Evolutionary conservation across 1,140 invertebrate species (phyloP), one percentile per base, ranked within the genome.

Genomic region (Caerostris darwini): DNA sequence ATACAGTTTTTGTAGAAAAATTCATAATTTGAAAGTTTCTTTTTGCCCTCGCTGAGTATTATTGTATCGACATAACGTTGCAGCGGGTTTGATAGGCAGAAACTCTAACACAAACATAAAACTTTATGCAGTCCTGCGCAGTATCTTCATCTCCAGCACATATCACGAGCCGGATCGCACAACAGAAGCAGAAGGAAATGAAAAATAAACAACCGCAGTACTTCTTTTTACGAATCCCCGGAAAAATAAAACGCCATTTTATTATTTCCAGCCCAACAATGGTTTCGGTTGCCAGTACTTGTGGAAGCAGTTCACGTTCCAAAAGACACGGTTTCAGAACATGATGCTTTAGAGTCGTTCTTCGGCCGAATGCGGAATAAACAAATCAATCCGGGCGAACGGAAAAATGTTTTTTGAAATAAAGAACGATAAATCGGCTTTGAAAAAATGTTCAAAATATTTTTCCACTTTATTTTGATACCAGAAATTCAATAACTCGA

Each of bases 321-420:
- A 58, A n/a, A 83, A 56, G 17, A 53, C 54, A 57, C 82, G 3
- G 53, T 83, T n/a, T n/a, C n/a, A 83, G 82, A 77, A 57, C 53
- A 83, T n/a, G 56, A 83, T 57, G 53, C 81, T 14, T 19, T n/a
- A 34, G 7, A 6, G 14, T 77, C 34, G n/a, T 34, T 57, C 59
- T n/a, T 3, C n/a, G 34, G 64, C 85, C 59, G 85, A 87, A 87
- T 64, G 14, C 56, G 14, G 85, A 87, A 87, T 87, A 87, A 87
- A 87, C 85, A 87, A 58, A 87, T 87, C 85, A 87, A 87, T 87
- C 82, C 53, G 2, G 17, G 17, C 59, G 85, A 83, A 83, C 54
- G 14, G 57, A 14, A 83, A 83, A 83, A n/a, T n/a, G n/a, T 83
- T 56, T 83, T 57, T 83, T 57, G 82, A 54, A 83, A 83, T 83